These are phyloP conservation scores for Ramphastos sulfuratus DNA, from an alignment of 2,113 vertebrate genomes.

Conservation along the genomic window DNA sequence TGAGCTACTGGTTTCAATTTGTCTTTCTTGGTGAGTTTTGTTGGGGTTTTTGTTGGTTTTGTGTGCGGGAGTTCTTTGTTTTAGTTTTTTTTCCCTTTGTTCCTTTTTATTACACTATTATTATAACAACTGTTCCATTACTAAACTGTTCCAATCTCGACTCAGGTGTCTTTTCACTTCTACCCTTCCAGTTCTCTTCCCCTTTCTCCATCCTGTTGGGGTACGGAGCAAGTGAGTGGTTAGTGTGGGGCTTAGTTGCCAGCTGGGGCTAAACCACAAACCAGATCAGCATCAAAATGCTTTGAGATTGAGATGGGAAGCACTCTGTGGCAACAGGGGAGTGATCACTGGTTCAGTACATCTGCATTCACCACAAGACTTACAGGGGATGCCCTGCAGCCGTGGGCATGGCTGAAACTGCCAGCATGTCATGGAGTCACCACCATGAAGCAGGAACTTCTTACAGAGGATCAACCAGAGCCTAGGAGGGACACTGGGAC, in stretches of 20 bases:
- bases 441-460: neutral
- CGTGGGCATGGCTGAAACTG: neutral
- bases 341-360: neutral
- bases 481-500: neutral
- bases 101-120: neutral
- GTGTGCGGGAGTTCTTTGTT: neutral
- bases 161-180: neutral
- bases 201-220: neutral
- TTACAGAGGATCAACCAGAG: neutral
- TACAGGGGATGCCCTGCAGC: neutral
- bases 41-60: too few species aligned
- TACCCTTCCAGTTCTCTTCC: neutral
- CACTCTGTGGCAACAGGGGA: neutral
- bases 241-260: neutral
- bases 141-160: neutral
- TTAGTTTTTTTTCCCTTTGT: neutral
- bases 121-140: neutral
- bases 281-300: neutral
- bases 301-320: neutral
- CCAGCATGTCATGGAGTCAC: accelerated
- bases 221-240: neutral
- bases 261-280: neutral
- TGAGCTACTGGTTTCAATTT: neutral
- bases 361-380: neutral
- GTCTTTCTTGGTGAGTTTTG: neutral